Percentiles rank a stretch among this genome's conserved stretches.
Conservation (phyloP, 2,888 invertebrate genomes). For the Scrobipalpa atriplicella region DNA sequence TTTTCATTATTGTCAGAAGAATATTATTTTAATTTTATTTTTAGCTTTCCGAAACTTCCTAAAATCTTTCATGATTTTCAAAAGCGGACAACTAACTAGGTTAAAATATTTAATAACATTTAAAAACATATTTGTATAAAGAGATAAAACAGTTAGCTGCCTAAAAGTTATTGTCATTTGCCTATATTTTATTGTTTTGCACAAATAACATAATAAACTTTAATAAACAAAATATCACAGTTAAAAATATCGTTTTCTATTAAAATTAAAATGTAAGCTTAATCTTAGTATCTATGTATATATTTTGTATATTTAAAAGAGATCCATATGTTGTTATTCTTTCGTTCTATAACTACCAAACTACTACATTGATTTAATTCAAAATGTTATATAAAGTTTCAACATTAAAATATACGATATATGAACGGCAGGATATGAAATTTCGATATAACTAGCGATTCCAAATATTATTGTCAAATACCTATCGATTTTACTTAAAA, state of each 20-base stretch:
- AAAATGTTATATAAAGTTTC: conserved; percentile 18
- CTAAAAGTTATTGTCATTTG: conserved; percentile 27
- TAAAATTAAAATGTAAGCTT: neutral
- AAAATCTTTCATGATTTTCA: neutral
- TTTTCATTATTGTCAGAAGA: conserved; percentile 21
- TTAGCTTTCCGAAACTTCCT: neutral
- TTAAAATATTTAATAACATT: conserved; percentile 19
- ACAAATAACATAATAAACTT: conserved; percentile 12
- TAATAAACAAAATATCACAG: conserved; percentile 31
- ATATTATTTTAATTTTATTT: neutral
- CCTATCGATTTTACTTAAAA: neutral
- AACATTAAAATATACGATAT: conserved; percentile 23
- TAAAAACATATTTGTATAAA: conserved; percentile 15
- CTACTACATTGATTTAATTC: conserved; percentile 9
- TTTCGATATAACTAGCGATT: conserved; percentile 20
- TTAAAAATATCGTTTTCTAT: conserved; percentile 12
- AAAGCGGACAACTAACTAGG: conserved; percentile 27
- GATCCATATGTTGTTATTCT: neutral
- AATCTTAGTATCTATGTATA: neutral
- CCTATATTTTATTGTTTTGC: conserved; percentile 1
- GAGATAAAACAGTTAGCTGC: conserved; percentile 18
- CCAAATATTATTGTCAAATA: conserved; percentile 11
- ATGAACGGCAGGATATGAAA: conserved; percentile 27
- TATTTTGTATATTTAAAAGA: conserved; percentile 11
- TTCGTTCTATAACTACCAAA: conserved; percentile 11